These are phyloP conservation scores for Spinus olivaceus DNA, from an alignment of 2,797 vertebrate genomes.

Conservation along the genomic window DNA sequence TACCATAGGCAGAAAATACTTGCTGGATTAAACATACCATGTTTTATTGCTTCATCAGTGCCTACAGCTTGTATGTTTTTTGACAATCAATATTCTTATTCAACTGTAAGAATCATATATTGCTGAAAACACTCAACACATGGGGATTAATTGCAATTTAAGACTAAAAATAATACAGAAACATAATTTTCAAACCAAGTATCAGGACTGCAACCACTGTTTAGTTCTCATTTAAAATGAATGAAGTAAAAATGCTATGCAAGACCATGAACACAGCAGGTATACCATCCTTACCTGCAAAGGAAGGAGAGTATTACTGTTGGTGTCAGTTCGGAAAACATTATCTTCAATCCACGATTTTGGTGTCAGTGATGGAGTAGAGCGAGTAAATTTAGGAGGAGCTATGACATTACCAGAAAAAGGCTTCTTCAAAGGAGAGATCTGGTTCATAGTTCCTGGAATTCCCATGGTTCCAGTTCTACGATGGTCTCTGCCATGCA, in stretches of 20 bases:
- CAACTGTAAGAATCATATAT: background rate
- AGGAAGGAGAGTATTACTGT: conserved; percentile 95
- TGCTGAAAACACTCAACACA: background rate
- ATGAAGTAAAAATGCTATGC: background rate
- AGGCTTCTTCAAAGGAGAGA: conserved; percentile 94
- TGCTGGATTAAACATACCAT: background rate
- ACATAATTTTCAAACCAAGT: background rate
- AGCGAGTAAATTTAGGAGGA: conserved; percentile 94
- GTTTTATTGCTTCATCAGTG: background rate
- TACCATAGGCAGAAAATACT: background rate
- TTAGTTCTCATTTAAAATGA: background rate
- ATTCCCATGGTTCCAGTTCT: conserved; percentile 87
- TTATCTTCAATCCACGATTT: conserved; percentile 98
- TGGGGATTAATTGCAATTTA: background rate
- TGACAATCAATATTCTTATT: background rate
- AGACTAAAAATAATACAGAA: background rate
- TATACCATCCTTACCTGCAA: conserved; percentile 87
- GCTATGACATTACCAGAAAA: conserved; percentile 97
- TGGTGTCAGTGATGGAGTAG: conserved; percentile 86
- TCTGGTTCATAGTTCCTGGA: conserved; percentile 89
- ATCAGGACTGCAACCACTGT: background rate
- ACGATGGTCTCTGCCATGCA: conserved; percentile 89
- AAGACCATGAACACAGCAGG: background rate
- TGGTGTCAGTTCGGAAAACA: conserved; percentile 94
- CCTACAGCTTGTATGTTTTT: background rate